Conservation (phyloP, 1,140 invertebrate genomes). For the Elymnias hypermnestra region DNA sequence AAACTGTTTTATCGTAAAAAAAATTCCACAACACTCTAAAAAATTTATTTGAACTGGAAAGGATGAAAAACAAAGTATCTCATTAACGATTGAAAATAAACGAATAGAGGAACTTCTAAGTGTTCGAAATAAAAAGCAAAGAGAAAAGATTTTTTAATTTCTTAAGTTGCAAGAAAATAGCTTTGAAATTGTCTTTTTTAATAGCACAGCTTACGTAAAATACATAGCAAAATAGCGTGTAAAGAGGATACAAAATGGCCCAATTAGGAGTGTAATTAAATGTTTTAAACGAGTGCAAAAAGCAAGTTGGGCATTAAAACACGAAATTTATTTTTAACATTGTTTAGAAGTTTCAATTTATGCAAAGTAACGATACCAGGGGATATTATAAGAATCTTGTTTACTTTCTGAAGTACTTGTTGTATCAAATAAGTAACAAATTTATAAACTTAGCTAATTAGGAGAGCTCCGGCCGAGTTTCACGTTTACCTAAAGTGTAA, state of each 20-base stretch:
- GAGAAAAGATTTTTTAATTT: no score
- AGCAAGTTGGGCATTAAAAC: conserved; percentile 8
- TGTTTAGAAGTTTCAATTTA: conserved; percentile 26
- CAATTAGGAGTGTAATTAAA: conserved; percentile 10
- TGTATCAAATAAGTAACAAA: conserved; percentile 69
- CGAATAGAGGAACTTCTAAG: no score
- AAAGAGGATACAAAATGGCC: conserved; percentile 3
- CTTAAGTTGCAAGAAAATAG: no score
- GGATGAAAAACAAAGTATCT: no score
- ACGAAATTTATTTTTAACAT: conserved; percentile 15
- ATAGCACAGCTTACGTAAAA: background rate
- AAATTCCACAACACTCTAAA: no score
- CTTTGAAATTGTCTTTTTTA: conserved; percentile 1
- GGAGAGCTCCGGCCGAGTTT: conserved; percentile 45
- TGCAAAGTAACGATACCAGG: conserved; percentile 26
- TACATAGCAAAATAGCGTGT: conserved; percentile 7
- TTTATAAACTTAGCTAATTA: conserved; percentile 69
- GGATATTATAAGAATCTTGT: conserved; percentile 28
- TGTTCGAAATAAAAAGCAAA: no score
- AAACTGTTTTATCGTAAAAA: no score
- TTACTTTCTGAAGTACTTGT: conserved; percentile 48
- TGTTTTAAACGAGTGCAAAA: conserved; percentile 13
- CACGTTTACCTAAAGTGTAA: conserved; percentile 52
- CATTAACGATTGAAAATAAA: no score
- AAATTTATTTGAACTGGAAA: no score